Evolutionary conservation across 2,888 invertebrate species (phyloP), one percentile per base, ranked within the genome.

Genomic region (Drosophila neonasuta): DNA sequence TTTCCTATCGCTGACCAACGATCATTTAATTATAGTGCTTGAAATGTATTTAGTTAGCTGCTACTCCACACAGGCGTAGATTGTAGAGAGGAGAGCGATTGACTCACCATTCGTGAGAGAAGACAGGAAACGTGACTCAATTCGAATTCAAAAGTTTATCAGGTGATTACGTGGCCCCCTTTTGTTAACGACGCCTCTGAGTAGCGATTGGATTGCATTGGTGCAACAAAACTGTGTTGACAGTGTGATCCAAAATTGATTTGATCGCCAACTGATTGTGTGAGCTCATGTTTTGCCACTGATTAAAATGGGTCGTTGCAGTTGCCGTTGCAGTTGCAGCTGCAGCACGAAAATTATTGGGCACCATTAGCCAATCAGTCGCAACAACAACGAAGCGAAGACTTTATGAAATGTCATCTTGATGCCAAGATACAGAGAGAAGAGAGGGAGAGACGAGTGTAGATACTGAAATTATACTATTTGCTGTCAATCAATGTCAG

Each of bases 401-500:
- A 36, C 24, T 55, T 68, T 50, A 74, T 68, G 60, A 60, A 71
- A 61, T 60, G 70, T 45, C 73, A 73, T 59, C 49, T 24, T 6
- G 24, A 6, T 3, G 32, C 32, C 3, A 32, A 32, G 11, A 11
- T 4, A 34, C 10, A 61, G 15, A 60, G 55, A 42, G 61, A 61
- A 61, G 41, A 52, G 13, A 57, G 62, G 44, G 62, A 52, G 48
- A 48, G 55, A 32, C 42, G 13, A 51, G 32, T 65, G 60, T 59
- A 63, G 68, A 72, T 68, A 74, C 75, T 74, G 60, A 80, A 78
- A 78, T 79, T 79, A 75, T 79, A 75, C 74, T 77, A 85, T 77
- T 78, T 71, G 81, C 86, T 80, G 86, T 88, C 86, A 87, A 88
- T 87, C 86, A 87, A 87, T 88, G 88, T 88, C 86, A 87, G 71